Percentiles rank a stretch among this genome's conserved stretches.
Conservation (phyloP, 2,797 vertebrate genomes). For the Parotocinclus haroldoi region DNA sequence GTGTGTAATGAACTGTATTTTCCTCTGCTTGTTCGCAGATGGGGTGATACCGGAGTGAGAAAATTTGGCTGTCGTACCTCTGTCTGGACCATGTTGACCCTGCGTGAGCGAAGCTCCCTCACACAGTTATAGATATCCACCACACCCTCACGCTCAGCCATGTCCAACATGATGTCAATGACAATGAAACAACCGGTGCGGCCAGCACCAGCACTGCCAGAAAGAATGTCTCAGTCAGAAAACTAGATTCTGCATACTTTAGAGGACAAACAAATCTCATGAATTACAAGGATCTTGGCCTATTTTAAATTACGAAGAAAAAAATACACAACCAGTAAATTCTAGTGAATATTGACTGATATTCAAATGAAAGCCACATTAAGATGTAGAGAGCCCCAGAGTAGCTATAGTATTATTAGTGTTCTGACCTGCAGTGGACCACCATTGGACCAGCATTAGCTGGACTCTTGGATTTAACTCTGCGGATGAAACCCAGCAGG, state of each 20-base stretch:
- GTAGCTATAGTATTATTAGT: neutral
- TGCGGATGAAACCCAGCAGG: constrained; percentile 87
- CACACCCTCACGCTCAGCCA: constrained; percentile 93
- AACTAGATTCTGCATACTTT: neutral
- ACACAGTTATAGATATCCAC: constrained; percentile 97
- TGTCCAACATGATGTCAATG: constrained; percentile 96
- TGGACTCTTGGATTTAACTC: constrained; percentile 88
- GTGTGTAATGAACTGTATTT: neutral
- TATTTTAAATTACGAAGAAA: neutral
- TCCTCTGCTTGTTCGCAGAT: constrained; percentile 7
- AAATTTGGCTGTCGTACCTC: constrained; percentile 73
- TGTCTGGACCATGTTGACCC: constrained; percentile 96
- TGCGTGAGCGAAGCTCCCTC: constrained; percentile 87
- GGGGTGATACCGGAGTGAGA: neutral
- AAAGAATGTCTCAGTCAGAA: constrained; percentile 1
- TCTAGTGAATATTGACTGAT: neutral
- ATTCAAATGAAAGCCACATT: neutral
- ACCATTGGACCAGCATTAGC: constrained; percentile 85
- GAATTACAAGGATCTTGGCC: neutral
- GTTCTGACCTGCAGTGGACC: constrained; percentile 87
- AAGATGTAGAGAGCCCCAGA: neutral
- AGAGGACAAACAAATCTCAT: neutral
- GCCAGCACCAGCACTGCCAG: constrained; percentile 85
- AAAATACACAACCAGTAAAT: neutral
- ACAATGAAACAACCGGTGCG: constrained; percentile 94